Conservation (phyloP, 2,113 vertebrate genomes). For the Varanus komodoensis region DNA sequence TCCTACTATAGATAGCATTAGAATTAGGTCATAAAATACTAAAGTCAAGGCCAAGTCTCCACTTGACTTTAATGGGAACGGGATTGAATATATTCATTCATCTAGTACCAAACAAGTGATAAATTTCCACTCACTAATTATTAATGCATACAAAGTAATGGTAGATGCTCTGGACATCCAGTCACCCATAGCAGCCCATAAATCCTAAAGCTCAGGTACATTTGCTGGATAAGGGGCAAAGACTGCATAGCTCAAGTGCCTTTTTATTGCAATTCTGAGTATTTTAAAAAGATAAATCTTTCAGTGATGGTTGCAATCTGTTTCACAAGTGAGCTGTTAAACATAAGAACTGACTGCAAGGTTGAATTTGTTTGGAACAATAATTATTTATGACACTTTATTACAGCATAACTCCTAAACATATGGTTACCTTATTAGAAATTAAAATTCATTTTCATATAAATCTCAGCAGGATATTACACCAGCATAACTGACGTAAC, state of each 20-base stretch:
- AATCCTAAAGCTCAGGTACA: neutral
- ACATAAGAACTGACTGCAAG: constrained; percentile 60
- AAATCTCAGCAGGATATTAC: constrained; percentile 70
- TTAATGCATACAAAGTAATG: constrained; percentile 7
- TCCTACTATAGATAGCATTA: neutral
- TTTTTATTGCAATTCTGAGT: constrained; percentile 17
- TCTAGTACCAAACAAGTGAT: constrained; percentile 1
- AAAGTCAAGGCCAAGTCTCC: constrained; percentile 1
- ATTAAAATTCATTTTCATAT: constrained; percentile 76
- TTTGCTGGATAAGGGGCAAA: constrained; percentile 1
- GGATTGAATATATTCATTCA: constrained; percentile 2
- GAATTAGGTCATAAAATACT: constrained; percentile 10
- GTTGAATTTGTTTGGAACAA: constrained; percentile 66
- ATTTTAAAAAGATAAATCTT: constrained; percentile 21
- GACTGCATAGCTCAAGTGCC: neutral
- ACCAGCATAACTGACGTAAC: constrained; percentile 68
- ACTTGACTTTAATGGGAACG: constrained; percentile 8
- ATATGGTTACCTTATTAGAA: constrained; percentile 77
- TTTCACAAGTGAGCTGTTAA: constrained; percentile 46
- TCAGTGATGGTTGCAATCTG: constrained; percentile 38
- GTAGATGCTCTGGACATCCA: neutral
- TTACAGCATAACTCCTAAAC: constrained; percentile 66
- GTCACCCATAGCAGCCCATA: neutral
- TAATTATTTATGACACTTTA: constrained; percentile 75
- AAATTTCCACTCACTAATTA: constrained; percentile 48